Evolutionary conservation across 2,888 invertebrate genomes (phyloP), one percentile per base, ranked within the genome.

Genomic region (Cremastobaeus sp.): DNA sequence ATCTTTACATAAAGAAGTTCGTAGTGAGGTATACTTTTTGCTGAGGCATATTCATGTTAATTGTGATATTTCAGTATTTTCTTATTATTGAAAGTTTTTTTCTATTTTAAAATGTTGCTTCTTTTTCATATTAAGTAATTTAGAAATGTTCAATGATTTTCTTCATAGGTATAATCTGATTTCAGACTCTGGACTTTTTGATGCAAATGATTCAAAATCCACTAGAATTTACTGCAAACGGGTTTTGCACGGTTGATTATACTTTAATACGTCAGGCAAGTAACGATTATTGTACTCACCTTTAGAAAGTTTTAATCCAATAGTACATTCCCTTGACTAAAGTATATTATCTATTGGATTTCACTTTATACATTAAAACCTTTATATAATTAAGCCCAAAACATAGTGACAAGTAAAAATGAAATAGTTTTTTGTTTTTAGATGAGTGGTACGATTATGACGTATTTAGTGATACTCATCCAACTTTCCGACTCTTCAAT

Each of bases 161-260:
- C n/a, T n/a, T n/a, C n/a, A n/a, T n/a, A n/a, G n/a, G n/a, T n/a
- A n/a, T n/a, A n/a, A n/a, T n/a, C n/a, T n/a, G n/a, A 4, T 69
- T 74, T 30, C 64, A 77, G 74, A 55, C 66, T 15, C 25, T 48
- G 12, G 71, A 73, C 12, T 79, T 79, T 41, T 57, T 75, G 2
- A 37, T 76, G 12, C 79, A 79, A 71, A 62, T 78, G 48, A 39
- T 78, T 17, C 71, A 79, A 32, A 76, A 77, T 65, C 74, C 77
- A 15, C 35, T 78, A 25, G 3, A 64, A 12, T 77, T 79, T 39
- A 59, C 72, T 14, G 77, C 79, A 39, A 64, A 43, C 62, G 78
- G 77, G 59, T 76, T 79, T 37, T 78, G 77, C 12, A 60, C 21
- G 9, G 62, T 79, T 14, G 76, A 77, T 65, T 75, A 77, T 30